phyloP scores from a whole-genome alignment of 2,888 invertebrate species.

The Mechanitis mazaeus region DNA sequence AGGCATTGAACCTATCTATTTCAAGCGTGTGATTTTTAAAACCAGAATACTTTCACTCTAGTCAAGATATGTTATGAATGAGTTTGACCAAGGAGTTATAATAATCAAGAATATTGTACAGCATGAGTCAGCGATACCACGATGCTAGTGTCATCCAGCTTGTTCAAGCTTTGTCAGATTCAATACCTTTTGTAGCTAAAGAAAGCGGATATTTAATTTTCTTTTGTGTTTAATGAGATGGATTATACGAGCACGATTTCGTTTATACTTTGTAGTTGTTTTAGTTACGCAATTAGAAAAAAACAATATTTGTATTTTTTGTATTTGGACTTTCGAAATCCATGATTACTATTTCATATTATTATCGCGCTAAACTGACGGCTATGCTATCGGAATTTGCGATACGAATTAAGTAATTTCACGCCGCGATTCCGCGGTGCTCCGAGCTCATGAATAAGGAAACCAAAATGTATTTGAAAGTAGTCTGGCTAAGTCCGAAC shows the following conservation, averaged over 20 bases:
- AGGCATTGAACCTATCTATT: constrained; percentile 73
- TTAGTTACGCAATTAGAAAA: constrained; percentile 12
- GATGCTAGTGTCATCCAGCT: constrained; percentile 56
- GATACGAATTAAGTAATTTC: too few species aligned
- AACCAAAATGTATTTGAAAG: too few species aligned
- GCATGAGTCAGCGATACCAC: constrained; percentile 66
- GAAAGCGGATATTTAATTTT: constrained; percentile 56
- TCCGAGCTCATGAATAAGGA: too few species aligned
- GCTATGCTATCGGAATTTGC: too few species aligned
- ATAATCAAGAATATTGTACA: constrained; percentile 67
- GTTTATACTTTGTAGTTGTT: constrained; percentile 14
- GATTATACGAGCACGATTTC: constrained; percentile 48
- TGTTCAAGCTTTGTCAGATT: constrained; percentile 55
- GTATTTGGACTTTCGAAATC: neutral
- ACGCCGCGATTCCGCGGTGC: too few species aligned
- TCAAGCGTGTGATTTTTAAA: constrained; percentile 50
- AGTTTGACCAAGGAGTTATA: constrained; percentile 64
- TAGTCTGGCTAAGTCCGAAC: too few species aligned
- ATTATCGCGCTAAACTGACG: too few species aligned
- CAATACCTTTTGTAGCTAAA: constrained; percentile 56
- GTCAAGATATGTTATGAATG: constrained; percentile 51
- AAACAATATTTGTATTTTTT: neutral
- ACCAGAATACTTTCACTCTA: constrained; percentile 72
- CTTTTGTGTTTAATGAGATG: constrained; percentile 60
- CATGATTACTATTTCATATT: too few species aligned